Percentiles rank a stretch among this genome's conserved stretches.
These are phyloP conservation scores for Polyergus mexicanus DNA, from an alignment of 1,140 invertebrate genomes.

Conservation along the genomic window DNA sequence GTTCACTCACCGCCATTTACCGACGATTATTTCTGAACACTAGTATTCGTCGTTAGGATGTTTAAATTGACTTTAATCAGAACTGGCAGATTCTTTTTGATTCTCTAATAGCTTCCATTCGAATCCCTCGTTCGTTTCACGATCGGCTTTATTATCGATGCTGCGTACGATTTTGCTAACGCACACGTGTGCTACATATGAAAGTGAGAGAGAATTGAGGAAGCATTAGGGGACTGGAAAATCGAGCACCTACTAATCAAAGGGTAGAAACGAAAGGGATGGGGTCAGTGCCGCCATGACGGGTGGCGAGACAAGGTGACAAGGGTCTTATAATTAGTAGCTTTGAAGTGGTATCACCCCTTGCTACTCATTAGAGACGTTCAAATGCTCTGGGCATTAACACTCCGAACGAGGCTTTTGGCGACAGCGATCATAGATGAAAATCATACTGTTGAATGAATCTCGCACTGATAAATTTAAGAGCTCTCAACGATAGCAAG, in stretches of 20 bases:
- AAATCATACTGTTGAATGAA: slow-evolving; percentile 37
- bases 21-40: slow-evolving; percentile 20
- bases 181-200: slow-evolving; percentile 7
- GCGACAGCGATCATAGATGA: slow-evolving; percentile 22
- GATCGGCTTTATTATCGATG: slow-evolving; percentile 71
- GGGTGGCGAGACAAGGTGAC: slow-evolving; percentile 76
- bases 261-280: slow-evolving; percentile 55
- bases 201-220: slow-evolving; percentile 18
- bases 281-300: slow-evolving; percentile 49
- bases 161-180: slow-evolving; percentile 17
- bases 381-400: slow-evolving; percentile 64
- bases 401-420: slow-evolving; percentile 32
- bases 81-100: slow-evolving; percentile 52
- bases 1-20: neutral
- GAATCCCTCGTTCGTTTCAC: slow-evolving; percentile 32
- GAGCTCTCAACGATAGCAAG: neutral
- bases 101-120: slow-evolving; percentile 58
- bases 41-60: neutral
- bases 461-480: neutral
- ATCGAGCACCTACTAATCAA: slow-evolving; percentile 72
- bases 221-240: slow-evolving; percentile 54
- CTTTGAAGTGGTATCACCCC: slow-evolving; percentile 70
- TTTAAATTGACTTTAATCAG: slow-evolving; percentile 49
- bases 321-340: slow-evolving; percentile 74
- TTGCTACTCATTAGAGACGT: slow-evolving; percentile 69